A percentile compares a stretch with the other conserved stretches of the same genome.
These are phyloP conservation scores for Heteropelma amictum DNA, from an alignment of 2,888 invertebrate genomes.

Conservation along the genomic window DNA sequence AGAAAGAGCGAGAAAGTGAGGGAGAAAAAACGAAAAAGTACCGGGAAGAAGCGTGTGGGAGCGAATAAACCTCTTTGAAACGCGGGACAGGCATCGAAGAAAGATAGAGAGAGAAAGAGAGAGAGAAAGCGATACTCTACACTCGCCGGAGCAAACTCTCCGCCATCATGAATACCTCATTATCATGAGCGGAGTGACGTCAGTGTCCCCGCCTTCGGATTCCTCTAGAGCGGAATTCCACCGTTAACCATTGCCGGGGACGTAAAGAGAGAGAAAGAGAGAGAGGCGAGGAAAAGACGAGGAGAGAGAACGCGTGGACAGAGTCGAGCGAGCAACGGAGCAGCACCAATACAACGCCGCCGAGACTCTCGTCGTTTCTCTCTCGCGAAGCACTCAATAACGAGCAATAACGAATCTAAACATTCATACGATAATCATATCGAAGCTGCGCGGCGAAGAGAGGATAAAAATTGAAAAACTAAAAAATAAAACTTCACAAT, in stretches of 20 bases:
- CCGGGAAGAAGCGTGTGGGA: slow-evolving; percentile 33
- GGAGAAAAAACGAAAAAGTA: slow-evolving; percentile 18
- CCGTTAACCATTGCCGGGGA: slow-evolving; percentile 76
- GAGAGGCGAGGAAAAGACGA: slow-evolving; percentile 16
- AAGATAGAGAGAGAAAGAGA: slow-evolving; percentile 12
- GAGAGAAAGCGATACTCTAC: slow-evolving; percentile 70
- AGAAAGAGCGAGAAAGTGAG: slow-evolving; percentile 29
- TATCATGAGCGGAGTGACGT: slow-evolving; percentile 87
- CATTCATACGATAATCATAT: too few species aligned
- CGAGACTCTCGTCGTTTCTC: slow-evolving; percentile 8
- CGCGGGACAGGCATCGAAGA: slow-evolving; percentile 49
- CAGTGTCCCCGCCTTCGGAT: slow-evolving; percentile 83
- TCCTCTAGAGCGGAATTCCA: slow-evolving; percentile 79
- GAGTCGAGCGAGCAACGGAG: neutral
- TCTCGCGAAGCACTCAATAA: slow-evolving; percentile 13
- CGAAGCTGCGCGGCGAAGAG: too few species aligned
- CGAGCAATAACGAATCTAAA: slow-evolving; percentile 1
- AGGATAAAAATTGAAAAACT: slow-evolving; percentile 6
- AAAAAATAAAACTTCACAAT: neutral
- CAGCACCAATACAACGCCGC: slow-evolving; percentile 6
- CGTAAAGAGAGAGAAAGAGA: slow-evolving; percentile 41
- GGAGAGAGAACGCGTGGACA: slow-evolving; percentile 22
- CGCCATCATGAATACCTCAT: slow-evolving; percentile 93
- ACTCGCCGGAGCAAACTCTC: slow-evolving; percentile 80
- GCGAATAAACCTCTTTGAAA: too few species aligned